phyloP scores from a whole-genome alignment of 2,113 vertebrate genomes.

The Chaetodon auriga region DNA sequence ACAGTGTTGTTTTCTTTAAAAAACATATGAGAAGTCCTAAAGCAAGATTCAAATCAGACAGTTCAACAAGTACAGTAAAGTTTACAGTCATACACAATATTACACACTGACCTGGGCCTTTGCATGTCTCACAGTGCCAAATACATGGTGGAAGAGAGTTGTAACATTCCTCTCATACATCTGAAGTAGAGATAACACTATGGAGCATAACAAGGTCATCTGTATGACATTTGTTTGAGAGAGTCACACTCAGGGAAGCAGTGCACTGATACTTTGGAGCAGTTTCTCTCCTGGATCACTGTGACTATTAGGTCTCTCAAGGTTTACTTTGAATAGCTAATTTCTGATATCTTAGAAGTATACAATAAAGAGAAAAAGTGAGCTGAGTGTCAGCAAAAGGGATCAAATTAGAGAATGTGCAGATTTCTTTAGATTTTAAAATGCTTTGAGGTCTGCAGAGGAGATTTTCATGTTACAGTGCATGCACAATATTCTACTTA shows the following conservation, averaged over 20 bases:
- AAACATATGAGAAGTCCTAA: constrained; percentile 69
- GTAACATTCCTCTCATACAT: constrained; percentile 45
- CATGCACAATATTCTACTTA: constrained; percentile 25
- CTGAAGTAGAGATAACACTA: constrained; percentile 30
- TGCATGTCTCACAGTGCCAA: constrained; percentile 69
- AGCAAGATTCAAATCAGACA: constrained; percentile 77
- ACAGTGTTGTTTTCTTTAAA: constrained; percentile 68
- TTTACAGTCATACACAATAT: constrained; percentile 86
- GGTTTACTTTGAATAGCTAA: constrained; percentile 2
- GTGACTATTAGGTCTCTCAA: background rate
- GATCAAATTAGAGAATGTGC: background rate
- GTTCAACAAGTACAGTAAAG: constrained; percentile 80
- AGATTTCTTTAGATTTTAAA: constrained; percentile 16
- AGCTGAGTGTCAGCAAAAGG: background rate
- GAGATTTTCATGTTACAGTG: constrained; percentile 8
- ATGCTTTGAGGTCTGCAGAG: background rate
- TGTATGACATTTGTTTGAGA: constrained; percentile 31
- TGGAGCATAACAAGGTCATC: background rate
- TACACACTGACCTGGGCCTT: constrained; percentile 75
- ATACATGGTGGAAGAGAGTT: constrained; percentile 75
- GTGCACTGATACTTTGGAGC: constrained; percentile 4
- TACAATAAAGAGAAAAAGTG: background rate
- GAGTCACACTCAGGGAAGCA: background rate
- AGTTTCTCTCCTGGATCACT: constrained; percentile 6
- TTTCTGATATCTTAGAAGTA: constrained; percentile 2